Percentiles rank a stretch among this genome's conserved stretches.
Evolutionary conservation across 2,888 invertebrate species (phyloP).

Genomic region (Cerceris ruficornis): DNA sequence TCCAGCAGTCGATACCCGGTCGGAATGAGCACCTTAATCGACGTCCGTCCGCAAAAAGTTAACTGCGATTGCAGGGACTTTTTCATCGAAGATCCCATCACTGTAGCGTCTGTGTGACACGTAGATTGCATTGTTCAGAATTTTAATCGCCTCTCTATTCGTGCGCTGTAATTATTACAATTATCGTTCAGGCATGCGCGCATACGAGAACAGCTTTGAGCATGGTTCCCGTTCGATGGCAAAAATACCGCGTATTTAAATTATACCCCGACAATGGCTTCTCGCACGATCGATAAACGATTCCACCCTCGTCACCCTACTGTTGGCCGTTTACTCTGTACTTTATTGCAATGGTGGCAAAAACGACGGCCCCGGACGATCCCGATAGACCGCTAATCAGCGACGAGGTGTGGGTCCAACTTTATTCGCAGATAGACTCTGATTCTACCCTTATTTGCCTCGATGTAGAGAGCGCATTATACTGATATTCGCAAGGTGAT

Average conservation of each 20-base stretch:
- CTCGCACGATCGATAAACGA: conserved; percentile 53
- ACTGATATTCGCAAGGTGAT: background rate
- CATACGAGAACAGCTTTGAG: conserved; percentile 20
- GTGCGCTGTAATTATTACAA: conserved; percentile 60
- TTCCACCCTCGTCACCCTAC: conserved; percentile 34
- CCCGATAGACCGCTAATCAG: conserved; percentile 34
- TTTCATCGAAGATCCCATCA: no score
- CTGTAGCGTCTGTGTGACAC: conserved; percentile 1
- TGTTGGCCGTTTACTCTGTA: conserved; percentile 39
- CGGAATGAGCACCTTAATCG: no score
- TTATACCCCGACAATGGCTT: conserved; percentile 53
- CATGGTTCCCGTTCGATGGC: conserved; percentile 33
- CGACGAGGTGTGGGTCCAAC: background rate
- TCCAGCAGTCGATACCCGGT: no score
- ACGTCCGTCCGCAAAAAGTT: no score
- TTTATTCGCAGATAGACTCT: background rate
- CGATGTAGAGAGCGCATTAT: background rate
- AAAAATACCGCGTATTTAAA: conserved; percentile 61
- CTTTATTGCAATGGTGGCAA: conserved; percentile 48
- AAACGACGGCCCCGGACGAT: conserved; percentile 23
- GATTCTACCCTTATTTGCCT: background rate
- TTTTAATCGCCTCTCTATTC: conserved; percentile 57
- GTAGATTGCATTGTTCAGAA: conserved; percentile 44
- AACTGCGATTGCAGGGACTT: no score
- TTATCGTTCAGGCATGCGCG: conserved; percentile 40